Conservation (phyloP, 2,888 invertebrate species). For the Dolichomitus sp. region DNA sequence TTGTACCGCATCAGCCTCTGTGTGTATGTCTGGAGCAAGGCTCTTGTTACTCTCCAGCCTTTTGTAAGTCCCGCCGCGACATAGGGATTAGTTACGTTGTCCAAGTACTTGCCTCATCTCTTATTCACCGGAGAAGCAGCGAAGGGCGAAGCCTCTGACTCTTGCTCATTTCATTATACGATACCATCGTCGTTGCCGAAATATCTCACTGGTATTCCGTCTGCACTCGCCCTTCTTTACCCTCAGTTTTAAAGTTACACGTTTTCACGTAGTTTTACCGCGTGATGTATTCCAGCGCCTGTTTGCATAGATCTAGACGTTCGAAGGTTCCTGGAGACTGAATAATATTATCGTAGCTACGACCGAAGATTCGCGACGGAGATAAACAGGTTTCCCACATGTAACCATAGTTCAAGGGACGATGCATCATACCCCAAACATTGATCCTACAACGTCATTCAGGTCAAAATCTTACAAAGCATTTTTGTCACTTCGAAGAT, state of each 20-base stretch:
- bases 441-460: not conserved
- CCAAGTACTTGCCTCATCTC: slow-evolving; percentile 75
- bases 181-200: slow-evolving; percentile 32
- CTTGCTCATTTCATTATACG: slow-evolving; percentile 76
- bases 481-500: not conserved
- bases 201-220: slow-evolving; percentile 43
- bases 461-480: not conserved
- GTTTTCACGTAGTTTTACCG: slow-evolving; percentile 49
- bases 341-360: slow-evolving; percentile 36
- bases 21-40: not conserved
- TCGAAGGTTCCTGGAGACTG: slow-evolving; percentile 24
- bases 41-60: slow-evolving; percentile 65
- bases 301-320: slow-evolving; percentile 10
- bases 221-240: slow-evolving; percentile 1
- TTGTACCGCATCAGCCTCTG: slow-evolving; percentile 12
- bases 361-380: not conserved
- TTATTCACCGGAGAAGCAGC: slow-evolving; percentile 74
- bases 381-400: not conserved
- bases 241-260: slow-evolving; percentile 37
- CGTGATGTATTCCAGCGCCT: slow-evolving; percentile 26
- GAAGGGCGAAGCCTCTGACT: slow-evolving; percentile 70
- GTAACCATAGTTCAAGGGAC: not conserved
- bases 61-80: slow-evolving; percentile 74
- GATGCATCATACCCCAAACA: not conserved
- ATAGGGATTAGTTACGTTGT: slow-evolving; percentile 79